Evolutionary conservation across 1,140 invertebrate species (phyloP).

Genomic region (Venturia canescens): DNA sequence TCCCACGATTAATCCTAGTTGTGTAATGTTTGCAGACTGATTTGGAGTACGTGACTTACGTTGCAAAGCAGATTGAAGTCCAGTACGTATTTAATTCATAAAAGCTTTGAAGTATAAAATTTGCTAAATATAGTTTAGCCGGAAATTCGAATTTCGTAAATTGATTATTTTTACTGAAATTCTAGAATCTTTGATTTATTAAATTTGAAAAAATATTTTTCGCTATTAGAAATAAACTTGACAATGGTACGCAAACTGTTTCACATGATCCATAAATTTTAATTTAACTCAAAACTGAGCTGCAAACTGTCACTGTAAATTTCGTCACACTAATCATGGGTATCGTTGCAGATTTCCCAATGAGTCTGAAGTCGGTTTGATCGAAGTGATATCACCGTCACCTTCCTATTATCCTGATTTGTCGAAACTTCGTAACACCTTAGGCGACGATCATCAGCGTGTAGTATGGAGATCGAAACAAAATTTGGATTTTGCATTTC

Average conservation of each 20-base stretch:
- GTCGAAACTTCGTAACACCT: constrained; percentile 84
- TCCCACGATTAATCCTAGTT: too few relatives aligned
- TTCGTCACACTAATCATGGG: neutral
- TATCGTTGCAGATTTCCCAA: constrained; percentile 82
- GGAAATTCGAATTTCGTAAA: too few relatives aligned
- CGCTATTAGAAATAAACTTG: too few relatives aligned
- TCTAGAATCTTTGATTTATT: too few relatives aligned
- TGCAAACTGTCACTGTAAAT: neutral
- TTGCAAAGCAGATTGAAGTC: constrained; percentile 86
- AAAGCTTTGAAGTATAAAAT: too few relatives aligned
- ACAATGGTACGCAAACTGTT: too few relatives aligned
- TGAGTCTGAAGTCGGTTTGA: constrained; percentile 87
- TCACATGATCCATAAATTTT: too few relatives aligned
- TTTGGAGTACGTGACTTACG: constrained; percentile 83
- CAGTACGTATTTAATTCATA: constrained; percentile 79
- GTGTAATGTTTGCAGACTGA: constrained; percentile 77
- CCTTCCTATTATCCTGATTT: constrained; percentile 94
- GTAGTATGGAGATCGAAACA: constrained; percentile 98
- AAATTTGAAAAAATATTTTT: too few relatives aligned
- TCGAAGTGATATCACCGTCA: constrained; percentile 93
- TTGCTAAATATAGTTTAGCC: too few relatives aligned
- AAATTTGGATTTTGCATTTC: constrained; percentile 96
- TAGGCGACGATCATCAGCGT: constrained; percentile 92
- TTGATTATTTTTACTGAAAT: constrained; percentile 1
- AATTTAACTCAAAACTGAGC: too few relatives aligned